A percentile compares a stretch with the other conserved stretches of the same genome.
phyloP scores from a whole-genome alignment of 2,888 invertebrate species.

The Schrankia costaestrigalis region DNA sequence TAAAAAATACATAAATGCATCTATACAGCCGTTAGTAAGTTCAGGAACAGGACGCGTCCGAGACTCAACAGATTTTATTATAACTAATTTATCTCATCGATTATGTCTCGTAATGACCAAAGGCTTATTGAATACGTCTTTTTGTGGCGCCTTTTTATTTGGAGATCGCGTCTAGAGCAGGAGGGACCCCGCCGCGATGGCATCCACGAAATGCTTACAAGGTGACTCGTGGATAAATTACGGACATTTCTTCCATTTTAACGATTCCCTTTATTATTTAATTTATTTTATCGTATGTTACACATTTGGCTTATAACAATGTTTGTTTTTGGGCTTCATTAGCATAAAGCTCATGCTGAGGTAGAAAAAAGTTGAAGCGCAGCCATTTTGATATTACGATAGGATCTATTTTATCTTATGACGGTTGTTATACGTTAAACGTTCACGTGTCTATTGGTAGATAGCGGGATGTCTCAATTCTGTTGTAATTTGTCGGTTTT shows the following conservation, averaged over 20 bases:
- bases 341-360: conserved; percentile 75
- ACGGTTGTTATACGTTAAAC: conserved; percentile 58
- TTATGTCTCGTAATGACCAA: conserved; percentile 75
- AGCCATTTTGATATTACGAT: conserved; percentile 67
- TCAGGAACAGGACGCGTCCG: conserved; percentile 22
- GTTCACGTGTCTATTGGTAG: conserved; percentile 65
- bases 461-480: conserved; percentile 79
- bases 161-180: conserved; percentile 74
- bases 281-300: conserved; percentile 80
- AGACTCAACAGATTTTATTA: conserved; percentile 63
- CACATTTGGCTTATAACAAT: conserved; percentile 79
- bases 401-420: conserved; percentile 60
- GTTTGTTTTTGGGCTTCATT: conserved; percentile 79
- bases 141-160: conserved; percentile 79
- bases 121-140: conserved; percentile 78
- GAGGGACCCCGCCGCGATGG: conserved; percentile 73
- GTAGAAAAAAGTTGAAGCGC: conserved; percentile 52
- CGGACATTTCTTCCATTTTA: conserved; percentile 79
- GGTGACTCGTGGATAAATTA: conserved; percentile 81
- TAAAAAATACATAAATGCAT: background rate
- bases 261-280: conserved; percentile 80
- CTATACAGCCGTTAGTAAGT: conserved; percentile 26
- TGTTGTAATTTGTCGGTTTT: conserved; percentile 70
- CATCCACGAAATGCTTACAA: conserved; percentile 78
- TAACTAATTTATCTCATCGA: conserved; percentile 79